Percentiles rank a stretch among this genome's conserved stretches.
Evolutionary conservation across 2,888 invertebrate species (phyloP).

Genomic region (Leptopilina syphax): DNA sequence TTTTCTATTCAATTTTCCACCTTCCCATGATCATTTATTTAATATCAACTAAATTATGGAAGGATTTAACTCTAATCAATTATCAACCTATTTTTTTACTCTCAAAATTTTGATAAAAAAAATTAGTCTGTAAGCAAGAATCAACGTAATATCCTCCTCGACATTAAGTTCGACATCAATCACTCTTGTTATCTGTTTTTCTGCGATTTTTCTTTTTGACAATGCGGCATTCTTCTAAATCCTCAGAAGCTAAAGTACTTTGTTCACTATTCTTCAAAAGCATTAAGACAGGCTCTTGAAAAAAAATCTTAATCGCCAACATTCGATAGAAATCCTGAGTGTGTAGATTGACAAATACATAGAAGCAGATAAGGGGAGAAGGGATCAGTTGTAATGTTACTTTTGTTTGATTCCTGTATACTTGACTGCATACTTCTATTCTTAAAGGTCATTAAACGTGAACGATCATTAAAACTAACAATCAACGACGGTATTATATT

Average conservation of each 20-base stretch:
- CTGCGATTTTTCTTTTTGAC: neutral
- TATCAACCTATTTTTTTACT: no score
- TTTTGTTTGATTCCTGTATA: neutral
- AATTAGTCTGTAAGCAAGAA: neutral
- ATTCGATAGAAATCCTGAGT: neutral
- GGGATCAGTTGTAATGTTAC: slow-evolving; percentile 13
- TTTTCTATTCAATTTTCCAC: no score
- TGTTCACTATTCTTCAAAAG: neutral
- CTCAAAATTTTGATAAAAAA: no score
- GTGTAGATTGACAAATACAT: neutral
- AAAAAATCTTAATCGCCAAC: neutral
- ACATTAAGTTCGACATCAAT: slow-evolving; percentile 1
- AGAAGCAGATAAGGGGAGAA: neutral
- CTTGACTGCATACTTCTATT: slow-evolving; percentile 29
- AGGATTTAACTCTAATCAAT: no score
- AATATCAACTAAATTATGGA: no score
- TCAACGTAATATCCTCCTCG: neutral
- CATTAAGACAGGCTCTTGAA: neutral
- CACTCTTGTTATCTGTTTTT: slow-evolving; percentile 13
- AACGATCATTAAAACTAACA: slow-evolving; percentile 46
- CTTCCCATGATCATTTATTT: no score
- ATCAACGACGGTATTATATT: slow-evolving; percentile 16
- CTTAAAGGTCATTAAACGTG: slow-evolving; percentile 36
- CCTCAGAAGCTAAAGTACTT: slow-evolving; percentile 5
- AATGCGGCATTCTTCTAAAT: slow-evolving; percentile 15